Conservation (phyloP, 2,797 vertebrate genomes). For the Pseudomugil gertrudae region DNA sequence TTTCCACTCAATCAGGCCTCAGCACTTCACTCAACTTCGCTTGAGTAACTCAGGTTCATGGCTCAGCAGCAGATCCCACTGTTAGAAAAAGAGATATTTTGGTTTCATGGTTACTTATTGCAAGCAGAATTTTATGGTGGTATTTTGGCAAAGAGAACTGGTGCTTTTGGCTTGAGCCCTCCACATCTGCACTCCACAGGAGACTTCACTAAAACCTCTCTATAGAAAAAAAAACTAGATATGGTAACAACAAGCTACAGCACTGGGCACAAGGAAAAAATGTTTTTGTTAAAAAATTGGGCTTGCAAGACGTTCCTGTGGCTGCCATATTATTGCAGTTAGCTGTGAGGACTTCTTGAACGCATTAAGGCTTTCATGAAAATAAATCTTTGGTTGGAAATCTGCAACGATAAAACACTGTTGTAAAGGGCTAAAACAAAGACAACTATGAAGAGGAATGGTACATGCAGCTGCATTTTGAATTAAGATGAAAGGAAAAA, state of each 20-base stretch:
- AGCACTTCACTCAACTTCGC: constrained; percentile 42
- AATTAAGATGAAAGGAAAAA: constrained; percentile 75
- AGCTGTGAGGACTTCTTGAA: constrained; percentile 70
- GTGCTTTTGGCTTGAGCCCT: constrained; percentile 59
- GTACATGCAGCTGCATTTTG: constrained; percentile 77
- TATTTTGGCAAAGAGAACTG: constrained; percentile 64
- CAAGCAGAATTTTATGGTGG: constrained; percentile 67
- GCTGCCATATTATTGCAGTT: constrained; percentile 38
- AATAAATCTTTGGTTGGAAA: constrained; percentile 58
- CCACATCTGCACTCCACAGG: constrained; percentile 69
- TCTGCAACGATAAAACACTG: constrained; percentile 60
- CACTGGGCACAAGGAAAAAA: constrained; percentile 21
- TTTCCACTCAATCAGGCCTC: constrained; percentile 65
- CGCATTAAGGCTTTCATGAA: constrained; percentile 65
- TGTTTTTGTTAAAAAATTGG: constrained; percentile 16
- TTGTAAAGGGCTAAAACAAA: constrained; percentile 70
- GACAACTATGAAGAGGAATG: constrained; percentile 63
- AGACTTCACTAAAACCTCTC: constrained; percentile 34
- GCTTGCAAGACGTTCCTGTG: constrained; percentile 31
- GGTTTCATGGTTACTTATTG: constrained; percentile 78
- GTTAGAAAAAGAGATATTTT: constrained; percentile 71
- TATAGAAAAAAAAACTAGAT: constrained; percentile 20
- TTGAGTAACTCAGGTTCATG: constrained; percentile 52
- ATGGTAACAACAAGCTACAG: constrained; percentile 21
- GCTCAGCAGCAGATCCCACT: constrained; percentile 65